Base-by-base conservation (phyloP, 2,113 vertebrate species). In the Cichladusa arquata region DNA sequence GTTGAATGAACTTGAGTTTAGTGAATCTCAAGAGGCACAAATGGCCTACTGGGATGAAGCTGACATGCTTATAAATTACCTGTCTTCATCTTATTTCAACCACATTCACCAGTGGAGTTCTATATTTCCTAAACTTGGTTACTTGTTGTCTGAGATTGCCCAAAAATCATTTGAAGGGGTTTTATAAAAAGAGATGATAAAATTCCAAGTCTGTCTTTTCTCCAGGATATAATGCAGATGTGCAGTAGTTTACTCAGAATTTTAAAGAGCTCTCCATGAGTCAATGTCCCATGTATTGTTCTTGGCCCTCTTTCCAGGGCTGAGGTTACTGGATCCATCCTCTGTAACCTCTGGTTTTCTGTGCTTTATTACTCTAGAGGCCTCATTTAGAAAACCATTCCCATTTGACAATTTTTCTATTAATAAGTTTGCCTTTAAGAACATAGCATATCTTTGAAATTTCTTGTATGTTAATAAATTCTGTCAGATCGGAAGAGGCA, bases 241-340 rank as follows among this genome's bases (percentile, higher is more conserved):
- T 77, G 66, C 45, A n/a, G 36, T 69, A 69, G 51, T 96, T 95
- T 92, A 58, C 81, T 87, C 2, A 19, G 61, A 26, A 85, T 58
- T 87, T 92, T 92, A 73, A 94, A 82, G 74, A 92, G 84, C 19
- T 90, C 50, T 82, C 50, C 26, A 23, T 97, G 93, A 96, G 84
- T 95, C 91, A 95, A 2, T 47, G 36, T 81, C 89, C 56, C 57
- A 53, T 9, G 9, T 61, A 12, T 85, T 93, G 36, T 36, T 88
- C 66, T 89, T 97, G 95, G 96, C 89, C 4, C 66, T 33, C 50
- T n/a, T 69, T 53, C 65, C 78, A 73, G 66, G 79, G n/a, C 54
- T 77, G 86, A 69, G 84, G 70, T 79, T 85, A 20, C 84, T 90
- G 81, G 66, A 22, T 82, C 91, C 80, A n/a, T 83, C 58, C 54